Percentiles rank a stretch among this genome's conserved stretches.
Evolutionary conservation across 2,888 invertebrate genomes (phyloP).

Genomic region (Dolichopus griseipennis): DNA sequence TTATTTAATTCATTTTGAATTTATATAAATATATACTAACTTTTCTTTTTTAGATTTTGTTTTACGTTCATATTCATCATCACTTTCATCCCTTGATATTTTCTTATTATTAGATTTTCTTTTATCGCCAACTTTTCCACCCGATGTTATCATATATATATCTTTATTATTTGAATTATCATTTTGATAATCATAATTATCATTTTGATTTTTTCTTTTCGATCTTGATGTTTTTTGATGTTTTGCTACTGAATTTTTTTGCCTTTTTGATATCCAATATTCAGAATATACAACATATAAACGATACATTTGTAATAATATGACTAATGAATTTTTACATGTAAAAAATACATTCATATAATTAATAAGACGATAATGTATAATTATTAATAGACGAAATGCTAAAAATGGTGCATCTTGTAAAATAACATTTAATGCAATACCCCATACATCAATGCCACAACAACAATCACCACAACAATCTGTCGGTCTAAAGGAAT

Average conservation of each 20-base stretch:
- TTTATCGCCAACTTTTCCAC: conserved; percentile 33
- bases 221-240: conserved; percentile 31
- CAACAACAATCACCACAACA: conserved; percentile 63
- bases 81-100: conserved; percentile 23
- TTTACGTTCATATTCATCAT: conserved; percentile 32
- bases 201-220: conserved; percentile 23
- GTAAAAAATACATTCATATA: conserved; percentile 97
- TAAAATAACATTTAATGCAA: conserved; percentile 76
- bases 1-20: background rate
- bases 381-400: conserved; percentile 75
- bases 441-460: conserved; percentile 81
- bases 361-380: conserved; percentile 78
- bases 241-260: conserved; percentile 30
- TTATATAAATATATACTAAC: conserved; percentile 20
- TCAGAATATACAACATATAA: conserved; percentile 72
- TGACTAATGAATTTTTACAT: conserved; percentile 79
- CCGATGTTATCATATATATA: conserved; percentile 49
- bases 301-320: conserved; percentile 75
- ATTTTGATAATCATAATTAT: conserved; percentile 32
- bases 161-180: conserved; percentile 41
- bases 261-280: conserved; percentile 45
- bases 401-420: conserved; percentile 83
- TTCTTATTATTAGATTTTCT: conserved; percentile 30
- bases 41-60: conserved; percentile 35
- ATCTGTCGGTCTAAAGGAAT: conserved; percentile 28